Conservation (phyloP, 2,113 vertebrate species). For the Melozone crissalis region DNA sequence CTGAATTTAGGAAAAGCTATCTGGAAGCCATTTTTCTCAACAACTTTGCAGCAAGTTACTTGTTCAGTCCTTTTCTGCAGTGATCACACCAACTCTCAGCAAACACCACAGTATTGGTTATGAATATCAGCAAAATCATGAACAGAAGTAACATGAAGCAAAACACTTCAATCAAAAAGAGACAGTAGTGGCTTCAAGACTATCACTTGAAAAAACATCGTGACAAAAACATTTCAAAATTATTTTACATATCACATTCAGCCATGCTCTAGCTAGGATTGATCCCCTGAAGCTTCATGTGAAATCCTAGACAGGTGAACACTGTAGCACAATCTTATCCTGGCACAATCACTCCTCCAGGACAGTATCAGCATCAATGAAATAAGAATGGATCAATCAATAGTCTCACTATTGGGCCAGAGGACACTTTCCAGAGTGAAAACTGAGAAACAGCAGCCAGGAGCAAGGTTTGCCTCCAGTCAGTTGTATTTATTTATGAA, state of each 20-base stretch:
- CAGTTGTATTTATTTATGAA: not conserved
- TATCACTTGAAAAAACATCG: not conserved
- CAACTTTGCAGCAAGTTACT: not conserved
- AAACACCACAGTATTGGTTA: not conserved
- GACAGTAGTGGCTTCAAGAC: not conserved
- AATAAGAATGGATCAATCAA: not conserved
- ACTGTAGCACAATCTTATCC: not conserved
- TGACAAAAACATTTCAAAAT: not conserved
- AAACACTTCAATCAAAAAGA: not conserved
- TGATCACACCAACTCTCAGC: not conserved
- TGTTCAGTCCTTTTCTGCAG: not conserved
- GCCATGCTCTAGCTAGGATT: not conserved
- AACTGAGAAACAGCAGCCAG: not conserved
- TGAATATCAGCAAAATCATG: not conserved
- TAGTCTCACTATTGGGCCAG: accelerated
- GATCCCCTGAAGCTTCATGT: not conserved
- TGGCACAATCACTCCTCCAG: not conserved
- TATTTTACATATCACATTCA: not conserved
- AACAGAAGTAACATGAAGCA: not conserved
- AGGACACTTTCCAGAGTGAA: not conserved
- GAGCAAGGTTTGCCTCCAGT: not conserved
- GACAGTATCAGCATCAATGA: not conserved
- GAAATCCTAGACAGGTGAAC: not conserved
- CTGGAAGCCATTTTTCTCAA: not conserved
- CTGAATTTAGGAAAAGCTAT: not conserved